These are phyloP conservation scores for Meandrusa payeni DNA, from an alignment of 2,888 invertebrate species.

Conservation along the genomic window DNA sequence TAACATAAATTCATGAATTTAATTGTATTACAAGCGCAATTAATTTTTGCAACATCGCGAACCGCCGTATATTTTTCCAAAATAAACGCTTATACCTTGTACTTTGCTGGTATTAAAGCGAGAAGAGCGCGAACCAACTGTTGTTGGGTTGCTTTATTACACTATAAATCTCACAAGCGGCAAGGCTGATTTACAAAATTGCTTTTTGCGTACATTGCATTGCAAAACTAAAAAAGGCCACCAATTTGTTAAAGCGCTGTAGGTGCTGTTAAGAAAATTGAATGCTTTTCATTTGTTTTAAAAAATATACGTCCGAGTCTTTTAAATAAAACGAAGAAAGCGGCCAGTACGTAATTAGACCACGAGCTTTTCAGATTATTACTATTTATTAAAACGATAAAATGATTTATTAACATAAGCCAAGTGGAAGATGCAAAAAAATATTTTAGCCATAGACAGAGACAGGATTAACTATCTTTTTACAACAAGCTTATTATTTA, in stretches of 20 bases:
- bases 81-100: constrained; percentile 20
- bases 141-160: constrained; percentile 60
- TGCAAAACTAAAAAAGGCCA: constrained; percentile 17
- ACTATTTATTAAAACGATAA: too few relatives aligned
- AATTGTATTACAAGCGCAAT: constrained; percentile 8
- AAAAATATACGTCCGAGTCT: too few relatives aligned
- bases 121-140: constrained; percentile 33
- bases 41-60: constrained; percentile 6
- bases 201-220: constrained; percentile 43
- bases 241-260: constrained; percentile 17
- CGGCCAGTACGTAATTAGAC: too few relatives aligned
- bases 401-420: too few relatives aligned
- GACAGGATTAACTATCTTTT: too few relatives aligned
- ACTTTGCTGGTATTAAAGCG: constrained; percentile 22
- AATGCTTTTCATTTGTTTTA: neutral
- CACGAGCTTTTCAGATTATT: too few relatives aligned
- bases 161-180: constrained; percentile 43
- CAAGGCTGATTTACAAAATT: constrained; percentile 70
- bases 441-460: too few relatives aligned
- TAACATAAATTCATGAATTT: constrained; percentile 1
- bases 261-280: constrained; percentile 11
- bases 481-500: too few relatives aligned
- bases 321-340: too few relatives aligned
- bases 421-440: too few relatives aligned
- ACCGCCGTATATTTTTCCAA: constrained; percentile 11